Percentiles rank a stretch among this genome's conserved stretches.
phyloP scores from a whole-genome alignment of 1,140 invertebrate species.

The Hycleus cichorii region DNA sequence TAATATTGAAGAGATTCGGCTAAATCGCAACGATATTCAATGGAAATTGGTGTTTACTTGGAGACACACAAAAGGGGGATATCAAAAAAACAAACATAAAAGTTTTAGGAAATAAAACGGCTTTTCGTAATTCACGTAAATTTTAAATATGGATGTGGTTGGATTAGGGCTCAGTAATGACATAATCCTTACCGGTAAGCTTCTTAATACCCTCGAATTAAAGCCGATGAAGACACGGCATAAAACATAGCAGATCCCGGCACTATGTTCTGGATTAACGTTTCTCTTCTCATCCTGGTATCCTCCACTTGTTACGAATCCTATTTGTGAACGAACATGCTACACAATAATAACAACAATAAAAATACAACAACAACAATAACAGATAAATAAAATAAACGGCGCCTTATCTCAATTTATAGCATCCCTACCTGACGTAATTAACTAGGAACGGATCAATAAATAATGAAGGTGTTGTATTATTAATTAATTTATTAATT shows the following conservation, averaged over 20 bases:
- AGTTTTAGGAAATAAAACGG: background rate
- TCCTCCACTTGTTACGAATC: background rate
- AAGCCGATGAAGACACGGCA: constrained; percentile 25
- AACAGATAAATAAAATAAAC: background rate
- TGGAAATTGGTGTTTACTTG: constrained; percentile 6
- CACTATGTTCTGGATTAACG: constrained; percentile 19
- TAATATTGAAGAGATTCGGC: background rate
- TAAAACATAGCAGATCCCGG: constrained; percentile 23
- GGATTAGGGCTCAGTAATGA: constrained; percentile 24
- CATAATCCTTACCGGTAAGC: constrained; percentile 24
- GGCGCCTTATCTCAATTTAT: background rate
- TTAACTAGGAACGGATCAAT: too few species aligned
- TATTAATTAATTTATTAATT: too few species aligned
- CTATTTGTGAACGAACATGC: background rate
- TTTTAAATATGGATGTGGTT: constrained; percentile 25
- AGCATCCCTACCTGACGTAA: too few species aligned
- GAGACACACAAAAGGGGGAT: constrained; percentile 7
- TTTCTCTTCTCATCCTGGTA: constrained; percentile 1
- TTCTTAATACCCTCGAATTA: constrained; percentile 24
- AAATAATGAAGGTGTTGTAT: too few species aligned
- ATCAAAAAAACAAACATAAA: background rate
- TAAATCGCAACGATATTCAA: background rate
- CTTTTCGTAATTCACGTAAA: constrained; percentile 15
- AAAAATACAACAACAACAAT: background rate
- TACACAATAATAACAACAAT: background rate